Conservation (phyloP, 2,888 invertebrate species). For the Nephrotoma guestfalica region DNA sequence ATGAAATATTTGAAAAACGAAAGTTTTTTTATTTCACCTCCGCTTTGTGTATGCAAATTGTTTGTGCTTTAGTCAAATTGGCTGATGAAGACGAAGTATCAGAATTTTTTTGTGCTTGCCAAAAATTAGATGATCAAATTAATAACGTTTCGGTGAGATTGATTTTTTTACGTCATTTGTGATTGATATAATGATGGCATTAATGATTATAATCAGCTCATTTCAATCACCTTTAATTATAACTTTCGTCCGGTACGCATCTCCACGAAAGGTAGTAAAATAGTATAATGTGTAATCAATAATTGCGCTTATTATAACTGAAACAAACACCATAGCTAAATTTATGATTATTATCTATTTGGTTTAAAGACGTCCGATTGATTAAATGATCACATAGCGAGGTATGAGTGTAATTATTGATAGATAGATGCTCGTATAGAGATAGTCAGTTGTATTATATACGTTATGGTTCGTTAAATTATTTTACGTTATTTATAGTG, state of each 20-base stretch:
- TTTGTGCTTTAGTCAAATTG: not conserved
- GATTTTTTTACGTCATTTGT: not conserved
- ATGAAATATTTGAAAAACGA: not conserved
- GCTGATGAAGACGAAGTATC: not conserved
- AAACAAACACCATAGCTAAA: not conserved
- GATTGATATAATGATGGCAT: not conserved
- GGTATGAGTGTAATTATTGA: not conserved
- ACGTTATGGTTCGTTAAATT: not conserved
- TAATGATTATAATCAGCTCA: not conserved
- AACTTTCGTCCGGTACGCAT: not conserved
- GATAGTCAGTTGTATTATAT: too few species aligned
- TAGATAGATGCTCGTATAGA: not conserved
- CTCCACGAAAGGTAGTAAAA: not conserved
- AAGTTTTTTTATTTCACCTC: not conserved
- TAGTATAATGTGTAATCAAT: not conserved
- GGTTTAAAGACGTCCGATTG: not conserved
- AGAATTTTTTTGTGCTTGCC: not conserved
- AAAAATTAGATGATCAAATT: not conserved
- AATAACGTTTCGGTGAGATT: not conserved
- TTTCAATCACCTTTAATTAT: not conserved
- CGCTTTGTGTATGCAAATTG: not conserved
- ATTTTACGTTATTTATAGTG: not conserved
- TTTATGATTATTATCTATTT: not conserved
- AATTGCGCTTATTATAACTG: not conserved
- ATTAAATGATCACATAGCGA: not conserved